Conservation (phyloP, 2,113 vertebrate species). For the Pristiophorus japonicus region DNA sequence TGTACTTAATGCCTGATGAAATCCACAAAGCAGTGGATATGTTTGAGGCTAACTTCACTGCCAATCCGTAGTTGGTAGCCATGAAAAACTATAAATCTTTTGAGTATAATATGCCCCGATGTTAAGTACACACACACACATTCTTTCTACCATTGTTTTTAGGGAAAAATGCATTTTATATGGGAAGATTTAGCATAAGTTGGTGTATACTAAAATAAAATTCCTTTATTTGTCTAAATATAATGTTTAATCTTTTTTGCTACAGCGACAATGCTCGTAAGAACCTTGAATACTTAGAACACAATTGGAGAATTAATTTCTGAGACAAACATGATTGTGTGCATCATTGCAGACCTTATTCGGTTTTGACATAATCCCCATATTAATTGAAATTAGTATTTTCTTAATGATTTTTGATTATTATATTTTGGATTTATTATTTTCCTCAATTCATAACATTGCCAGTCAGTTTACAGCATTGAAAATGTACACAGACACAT, state of each 20-base stretch:
- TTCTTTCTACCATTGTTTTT: not conserved
- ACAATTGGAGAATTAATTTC: too few species aligned
- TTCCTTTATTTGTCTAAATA: too few species aligned
- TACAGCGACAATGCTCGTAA: not conserved
- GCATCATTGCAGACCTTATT: not conserved
- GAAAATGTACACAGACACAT: not conserved
- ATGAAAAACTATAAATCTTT: not conserved
- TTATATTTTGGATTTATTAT: not conserved
- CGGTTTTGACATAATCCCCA: not conserved
- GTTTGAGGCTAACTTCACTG: not conserved
- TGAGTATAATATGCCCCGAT: not conserved
- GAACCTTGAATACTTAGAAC: too few species aligned
- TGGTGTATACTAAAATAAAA: not conserved
- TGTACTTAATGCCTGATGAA: conserved; percentile 2
- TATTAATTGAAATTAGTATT: not conserved
- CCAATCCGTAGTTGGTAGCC: not conserved
- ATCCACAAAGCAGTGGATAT: not conserved
- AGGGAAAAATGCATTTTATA: not conserved
- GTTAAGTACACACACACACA: not conserved
- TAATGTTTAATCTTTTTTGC: not conserved
- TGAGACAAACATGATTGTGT: too few species aligned
- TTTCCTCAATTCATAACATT: not conserved
- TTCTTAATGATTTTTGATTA: not conserved
- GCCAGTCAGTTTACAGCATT: not conserved
- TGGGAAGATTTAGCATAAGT: not conserved